Evolutionary conservation across 2,888 invertebrate species (phyloP).

Genomic region (Plusia festucae): DNA sequence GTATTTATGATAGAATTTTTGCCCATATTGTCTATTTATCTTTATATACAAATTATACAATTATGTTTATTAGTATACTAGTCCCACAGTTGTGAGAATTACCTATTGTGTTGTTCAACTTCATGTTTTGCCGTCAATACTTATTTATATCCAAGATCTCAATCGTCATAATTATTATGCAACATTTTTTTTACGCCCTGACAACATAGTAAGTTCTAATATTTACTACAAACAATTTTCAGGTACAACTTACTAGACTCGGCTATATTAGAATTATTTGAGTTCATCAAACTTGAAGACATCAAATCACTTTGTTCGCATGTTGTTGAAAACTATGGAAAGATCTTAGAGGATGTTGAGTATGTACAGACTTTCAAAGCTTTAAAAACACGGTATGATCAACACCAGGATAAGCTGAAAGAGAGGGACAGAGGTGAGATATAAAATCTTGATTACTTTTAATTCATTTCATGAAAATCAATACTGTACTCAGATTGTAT

Average conservation of each 20-base stretch:
- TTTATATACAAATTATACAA: neutral
- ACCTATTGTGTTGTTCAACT: neutral
- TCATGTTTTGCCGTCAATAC: constrained; percentile 1
- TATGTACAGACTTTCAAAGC: constrained; percentile 99
- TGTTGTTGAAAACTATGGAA: constrained; percentile 98
- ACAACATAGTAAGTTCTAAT: constrained; percentile 3
- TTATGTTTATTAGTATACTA: neutral
- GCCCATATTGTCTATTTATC: neutral
- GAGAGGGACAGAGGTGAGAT: constrained; percentile 93
- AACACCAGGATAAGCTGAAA: constrained; percentile 96
- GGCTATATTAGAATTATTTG: constrained; percentile 99
- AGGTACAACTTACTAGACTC: constrained; percentile 99
- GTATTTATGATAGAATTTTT: neutral
- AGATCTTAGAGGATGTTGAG: constrained; percentile 97
- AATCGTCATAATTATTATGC: neutral
- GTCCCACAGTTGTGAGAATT: too few species aligned
- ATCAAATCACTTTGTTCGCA: constrained; percentile 97
- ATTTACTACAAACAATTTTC: constrained; percentile 56
- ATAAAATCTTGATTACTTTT: neutral
- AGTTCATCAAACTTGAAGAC: constrained; percentile 98
- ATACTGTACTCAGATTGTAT: too few species aligned
- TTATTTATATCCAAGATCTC: neutral
- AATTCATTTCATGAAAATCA: neutral
- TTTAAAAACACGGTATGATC: constrained; percentile 96
- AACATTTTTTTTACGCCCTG: neutral